These are phyloP conservation scores for Melieria crassipennis DNA, from an alignment of 2,888 invertebrate genomes.

Conservation along the genomic window DNA sequence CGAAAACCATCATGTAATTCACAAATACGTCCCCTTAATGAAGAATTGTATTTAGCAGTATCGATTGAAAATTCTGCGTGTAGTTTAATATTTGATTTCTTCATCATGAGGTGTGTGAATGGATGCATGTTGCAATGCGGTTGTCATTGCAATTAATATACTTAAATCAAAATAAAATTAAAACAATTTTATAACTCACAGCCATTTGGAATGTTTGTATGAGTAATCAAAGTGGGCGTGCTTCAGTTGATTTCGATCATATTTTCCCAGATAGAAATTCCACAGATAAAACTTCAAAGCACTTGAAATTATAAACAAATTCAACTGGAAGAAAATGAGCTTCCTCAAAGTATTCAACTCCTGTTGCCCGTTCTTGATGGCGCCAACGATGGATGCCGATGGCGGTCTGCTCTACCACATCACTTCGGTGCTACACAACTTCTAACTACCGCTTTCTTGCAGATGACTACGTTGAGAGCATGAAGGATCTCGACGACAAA, in stretches of 20 bases:
- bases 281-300: no score
- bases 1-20: neutral
- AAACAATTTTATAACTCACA: no score
- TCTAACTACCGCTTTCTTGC: neutral
- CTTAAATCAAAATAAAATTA: no score
- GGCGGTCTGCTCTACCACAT: constrained; percentile 19
- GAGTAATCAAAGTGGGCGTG: no score
- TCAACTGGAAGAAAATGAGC: constrained; percentile 15
- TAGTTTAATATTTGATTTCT: no score
- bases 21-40: neutral
- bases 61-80: neutral
- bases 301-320: no score
- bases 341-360: constrained; percentile 30
- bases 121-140: no score
- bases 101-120: no score
- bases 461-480: constrained; percentile 19
- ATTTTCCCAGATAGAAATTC: no score
- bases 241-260: no score
- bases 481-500: constrained; percentile 9
- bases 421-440: neutral
- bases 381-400: constrained; percentile 41
- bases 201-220: no score
- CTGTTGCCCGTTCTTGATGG: constrained; percentile 40
- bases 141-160: no score
- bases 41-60: neutral